A percentile compares a stretch with the other conserved stretches of the same genome.
Conservation (phyloP, 2,797 vertebrate species). For the Sandelia bainsii region DNA sequence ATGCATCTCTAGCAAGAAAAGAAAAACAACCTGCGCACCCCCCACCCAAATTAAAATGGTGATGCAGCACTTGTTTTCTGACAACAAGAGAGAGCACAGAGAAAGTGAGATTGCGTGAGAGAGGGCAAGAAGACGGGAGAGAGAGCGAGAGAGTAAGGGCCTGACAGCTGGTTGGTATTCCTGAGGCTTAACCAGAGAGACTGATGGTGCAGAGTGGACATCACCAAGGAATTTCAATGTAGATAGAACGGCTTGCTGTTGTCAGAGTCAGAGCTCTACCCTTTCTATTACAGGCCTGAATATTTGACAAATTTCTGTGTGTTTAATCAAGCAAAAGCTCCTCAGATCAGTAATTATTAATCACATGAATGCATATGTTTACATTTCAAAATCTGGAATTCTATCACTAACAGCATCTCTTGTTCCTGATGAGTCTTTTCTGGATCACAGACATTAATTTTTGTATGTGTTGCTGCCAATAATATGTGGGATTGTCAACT, state of each 20-base stretch:
- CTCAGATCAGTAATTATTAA: neutral
- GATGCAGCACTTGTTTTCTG: constrained; percentile 78
- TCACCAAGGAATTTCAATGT: constrained; percentile 80
- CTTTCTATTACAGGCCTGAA: constrained; percentile 27
- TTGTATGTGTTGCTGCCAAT: too few relatives aligned
- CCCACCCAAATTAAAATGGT: constrained; percentile 73
- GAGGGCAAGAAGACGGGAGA: constrained; percentile 36
- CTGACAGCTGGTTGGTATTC: constrained; percentile 80
- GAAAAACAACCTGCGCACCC: constrained; percentile 46
- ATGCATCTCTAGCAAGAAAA: constrained; percentile 45
- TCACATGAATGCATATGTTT: neutral
- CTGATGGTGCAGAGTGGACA: constrained; percentile 79
- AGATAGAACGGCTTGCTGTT: constrained; percentile 53
- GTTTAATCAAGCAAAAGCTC: constrained; percentile 12
- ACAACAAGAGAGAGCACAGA: constrained; percentile 60
- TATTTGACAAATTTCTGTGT: constrained; percentile 15
- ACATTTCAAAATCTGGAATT: neutral
- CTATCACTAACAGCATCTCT: too few relatives aligned
- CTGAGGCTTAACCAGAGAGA: constrained; percentile 73
- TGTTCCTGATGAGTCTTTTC: neutral
- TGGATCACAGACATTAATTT: neutral
- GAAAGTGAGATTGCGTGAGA: constrained; percentile 38
- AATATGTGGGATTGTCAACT: neutral
- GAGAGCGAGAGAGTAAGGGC: constrained; percentile 32
- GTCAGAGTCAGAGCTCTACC: constrained; percentile 41